Base-by-base conservation (phyloP, 2,113 vertebrate species). In the Petrocephalus microphthalmus region DNA sequence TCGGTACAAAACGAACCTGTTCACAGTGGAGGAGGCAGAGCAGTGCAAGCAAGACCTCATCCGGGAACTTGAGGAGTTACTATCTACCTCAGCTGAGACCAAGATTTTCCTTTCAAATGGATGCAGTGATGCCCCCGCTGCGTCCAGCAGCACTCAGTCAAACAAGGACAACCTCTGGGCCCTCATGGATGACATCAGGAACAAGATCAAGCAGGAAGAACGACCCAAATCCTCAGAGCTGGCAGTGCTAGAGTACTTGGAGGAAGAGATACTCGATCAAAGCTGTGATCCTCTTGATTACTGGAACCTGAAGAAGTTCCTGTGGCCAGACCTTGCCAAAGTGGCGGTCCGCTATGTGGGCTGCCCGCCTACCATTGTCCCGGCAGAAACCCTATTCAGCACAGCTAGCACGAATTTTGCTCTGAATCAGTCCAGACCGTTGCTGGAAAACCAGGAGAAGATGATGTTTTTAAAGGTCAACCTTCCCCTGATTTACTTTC, bases 241-340 rank as follows among this genome's bases (percentile, higher is more conserved):
- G 93, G 94, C 95, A 90, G 98, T 99, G 94, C 95, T 97, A 64
- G 97, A 97, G 51, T 99, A 99, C 90, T 94, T 99, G 87, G 97
- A 98, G 94, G 98, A 99, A 93, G 98, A 99, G 92, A 98, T 99
- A 90, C 96, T 99, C 13, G 98, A 99, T 93, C 98, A 99, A 95
- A 96, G 96, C 96, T 99, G 97, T 94, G 97, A 99, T 95, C 98
- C 98, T 5, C 93, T 99, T 15, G 95, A 98, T 94, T 99, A 99
- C 93, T 99, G 98, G 98, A 97, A 96, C 94, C 95, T 99, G 87
- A 99, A 99, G 93, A 97, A 96, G 93, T 96, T 97, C 47, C 94
- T 97, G 90, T 99, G 98, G 97, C 98, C 98, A 0, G 95, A 96
- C 88, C 96, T 99, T 92, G 96, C 98, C 81, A 96, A 97, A 91